phyloP scores from a whole-genome alignment of 2,888 invertebrate species.

The Drosophila antonietae region DNA sequence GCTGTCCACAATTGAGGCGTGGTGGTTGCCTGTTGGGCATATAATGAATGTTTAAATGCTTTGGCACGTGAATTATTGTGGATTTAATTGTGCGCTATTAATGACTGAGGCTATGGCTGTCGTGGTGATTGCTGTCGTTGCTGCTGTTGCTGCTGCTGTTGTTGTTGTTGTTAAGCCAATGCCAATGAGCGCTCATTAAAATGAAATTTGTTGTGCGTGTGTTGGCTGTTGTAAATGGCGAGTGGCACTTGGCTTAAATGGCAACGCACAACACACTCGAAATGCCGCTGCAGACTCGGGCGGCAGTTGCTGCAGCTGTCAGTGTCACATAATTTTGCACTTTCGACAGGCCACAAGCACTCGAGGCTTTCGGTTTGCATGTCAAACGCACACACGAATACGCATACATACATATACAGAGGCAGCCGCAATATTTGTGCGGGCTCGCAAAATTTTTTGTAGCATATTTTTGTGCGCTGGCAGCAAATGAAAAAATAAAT shows the following conservation, averaged over 20 bases:
- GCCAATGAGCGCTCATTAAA: slow-evolving; percentile 72
- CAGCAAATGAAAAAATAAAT: slow-evolving; percentile 8
- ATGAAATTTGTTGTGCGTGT: slow-evolving; percentile 66
- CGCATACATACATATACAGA: slow-evolving; percentile 4
- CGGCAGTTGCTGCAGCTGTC: slow-evolving; percentile 54
- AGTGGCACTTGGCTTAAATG: slow-evolving; percentile 67
- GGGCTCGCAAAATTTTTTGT: slow-evolving; percentile 28
- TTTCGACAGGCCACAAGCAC: slow-evolving; percentile 69
- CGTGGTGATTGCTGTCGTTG: slow-evolving; percentile 4
- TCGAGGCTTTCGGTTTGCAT: slow-evolving; percentile 59
- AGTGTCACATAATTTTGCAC: slow-evolving; percentile 67
- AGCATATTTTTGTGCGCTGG: slow-evolving; percentile 53
- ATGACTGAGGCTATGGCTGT: slow-evolving; percentile 44
- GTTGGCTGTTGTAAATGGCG: slow-evolving; percentile 42
- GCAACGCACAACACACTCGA: slow-evolving; percentile 60
- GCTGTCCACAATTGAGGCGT: slow-evolving; percentile 25
- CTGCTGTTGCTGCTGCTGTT: background rate
- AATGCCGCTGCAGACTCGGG: slow-evolving; percentile 32
- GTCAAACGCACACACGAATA: slow-evolving; percentile 48
- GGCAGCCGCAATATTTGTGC: slow-evolving; percentile 32
- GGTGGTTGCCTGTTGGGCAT: slow-evolving; percentile 43
- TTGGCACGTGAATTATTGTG: slow-evolving; percentile 71
- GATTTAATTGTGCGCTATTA: slow-evolving; percentile 72
- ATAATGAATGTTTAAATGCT: slow-evolving; percentile 65
- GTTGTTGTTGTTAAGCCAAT: slow-evolving; percentile 22